These are phyloP conservation scores for Lepidurus apus DNA, from an alignment of 1,140 invertebrate species.

Conservation along the genomic window DNA sequence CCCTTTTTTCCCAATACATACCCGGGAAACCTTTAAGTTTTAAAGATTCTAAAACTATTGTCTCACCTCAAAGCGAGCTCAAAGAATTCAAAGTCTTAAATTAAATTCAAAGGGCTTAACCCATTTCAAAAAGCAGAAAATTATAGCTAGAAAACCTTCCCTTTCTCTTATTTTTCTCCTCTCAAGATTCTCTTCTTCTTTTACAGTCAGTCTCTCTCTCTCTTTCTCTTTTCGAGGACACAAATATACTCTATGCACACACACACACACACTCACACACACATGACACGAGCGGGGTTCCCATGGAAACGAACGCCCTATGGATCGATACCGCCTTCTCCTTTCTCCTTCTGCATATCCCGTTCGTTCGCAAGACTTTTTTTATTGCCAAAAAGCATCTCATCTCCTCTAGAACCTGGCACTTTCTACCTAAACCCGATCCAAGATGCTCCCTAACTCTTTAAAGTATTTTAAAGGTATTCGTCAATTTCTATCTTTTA, in stretches of 20 bases:
- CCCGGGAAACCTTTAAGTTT: too few species aligned
- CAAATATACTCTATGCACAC: neutral
- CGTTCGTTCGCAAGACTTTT: neutral
- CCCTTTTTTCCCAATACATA: too few species aligned
- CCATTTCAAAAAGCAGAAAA: neutral
- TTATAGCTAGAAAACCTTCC: neutral
- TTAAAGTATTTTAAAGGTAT: too few species aligned
- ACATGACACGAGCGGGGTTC: neutral
- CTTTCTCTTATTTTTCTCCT: neutral
- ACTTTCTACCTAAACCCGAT: too few species aligned
- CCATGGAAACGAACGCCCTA: constrained; percentile 9
- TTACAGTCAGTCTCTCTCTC: neutral
- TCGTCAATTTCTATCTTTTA: too few species aligned
- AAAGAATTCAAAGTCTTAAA: too few species aligned
- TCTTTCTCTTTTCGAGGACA: constrained; percentile 2
- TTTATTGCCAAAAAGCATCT: neutral
- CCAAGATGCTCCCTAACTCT: too few species aligned
- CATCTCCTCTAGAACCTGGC: neutral
- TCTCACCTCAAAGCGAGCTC: too few species aligned
- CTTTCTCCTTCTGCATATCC: neutral
- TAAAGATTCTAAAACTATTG: too few species aligned
- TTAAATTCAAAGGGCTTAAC: too few species aligned
- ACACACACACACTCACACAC: constrained; percentile 3
- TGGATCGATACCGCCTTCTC: constrained; percentile 6
- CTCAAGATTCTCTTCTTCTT: neutral